A percentile compares a stretch with the other conserved stretches of the same genome.
phyloP scores from a whole-genome alignment of 2,113 vertebrate genomes.

The Eulacestoma nigropectus region DNA sequence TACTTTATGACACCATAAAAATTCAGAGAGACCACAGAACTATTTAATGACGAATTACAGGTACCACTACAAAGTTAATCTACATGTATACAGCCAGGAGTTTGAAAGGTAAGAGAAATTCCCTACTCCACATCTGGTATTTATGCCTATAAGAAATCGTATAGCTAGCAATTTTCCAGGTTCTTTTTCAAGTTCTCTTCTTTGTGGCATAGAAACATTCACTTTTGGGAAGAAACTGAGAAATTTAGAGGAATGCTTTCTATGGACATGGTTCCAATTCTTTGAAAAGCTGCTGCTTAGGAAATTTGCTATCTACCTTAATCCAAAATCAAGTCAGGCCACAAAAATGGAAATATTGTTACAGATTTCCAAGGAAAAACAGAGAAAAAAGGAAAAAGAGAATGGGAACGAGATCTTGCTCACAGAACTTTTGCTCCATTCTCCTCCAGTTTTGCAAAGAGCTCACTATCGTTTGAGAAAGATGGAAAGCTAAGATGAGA shows the following conservation, averaged over 20 bases:
- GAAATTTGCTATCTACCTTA: background rate
- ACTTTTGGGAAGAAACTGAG: background rate
- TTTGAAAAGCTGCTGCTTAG: background rate
- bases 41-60: background rate
- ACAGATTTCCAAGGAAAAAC: background rate
- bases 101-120: background rate
- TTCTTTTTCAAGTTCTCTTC: background rate
- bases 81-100: background rate
- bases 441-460: background rate
- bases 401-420: background rate
- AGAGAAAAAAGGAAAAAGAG: background rate
- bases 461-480: background rate
- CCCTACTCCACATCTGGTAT: background rate
- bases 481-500: background rate
- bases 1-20: background rate
- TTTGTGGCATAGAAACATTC: background rate
- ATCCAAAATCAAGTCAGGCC: background rate
- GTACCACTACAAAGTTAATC: background rate
- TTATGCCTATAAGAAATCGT: background rate
- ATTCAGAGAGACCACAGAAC: background rate
- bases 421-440: background rate
- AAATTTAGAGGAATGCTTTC: background rate
- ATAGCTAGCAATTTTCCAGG: background rate
- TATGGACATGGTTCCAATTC: background rate
- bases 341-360: background rate